phyloP scores from a whole-genome alignment of 1,140 invertebrate species.

The Drosophila yakuba region DNA sequence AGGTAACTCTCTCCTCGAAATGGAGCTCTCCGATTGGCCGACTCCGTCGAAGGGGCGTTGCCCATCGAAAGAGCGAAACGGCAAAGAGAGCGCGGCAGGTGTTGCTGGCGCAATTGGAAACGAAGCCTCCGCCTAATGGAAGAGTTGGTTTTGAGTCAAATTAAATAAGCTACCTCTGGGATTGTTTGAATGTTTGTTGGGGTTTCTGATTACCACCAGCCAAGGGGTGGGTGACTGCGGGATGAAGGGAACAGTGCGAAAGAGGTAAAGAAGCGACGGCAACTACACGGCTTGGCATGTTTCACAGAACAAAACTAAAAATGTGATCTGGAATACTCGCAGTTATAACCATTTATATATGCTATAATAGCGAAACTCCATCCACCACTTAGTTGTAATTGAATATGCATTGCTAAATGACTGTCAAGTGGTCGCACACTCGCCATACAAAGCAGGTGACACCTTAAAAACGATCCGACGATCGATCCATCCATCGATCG shows the following conservation, averaged over 20 bases:
- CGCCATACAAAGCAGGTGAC: constrained; percentile 70
- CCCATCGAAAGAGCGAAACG: constrained; percentile 9
- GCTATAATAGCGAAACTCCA: constrained; percentile 8
- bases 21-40: constrained; percentile 44
- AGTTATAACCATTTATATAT: background rate
- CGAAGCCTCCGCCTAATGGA: constrained; percentile 57
- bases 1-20: constrained; percentile 4
- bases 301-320: background rate
- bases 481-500: constrained; percentile 27
- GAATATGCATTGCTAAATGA: constrained; percentile 62
- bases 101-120: constrained; percentile 64
- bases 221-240: background rate
- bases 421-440: constrained; percentile 55
- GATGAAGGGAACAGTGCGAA: background rate
- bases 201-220: constrained; percentile 42
- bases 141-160: constrained; percentile 54
- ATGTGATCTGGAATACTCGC: background rate
- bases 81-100: constrained; percentile 48
- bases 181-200: constrained; percentile 40
- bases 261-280: constrained; percentile 33
- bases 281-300: background rate
- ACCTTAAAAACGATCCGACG: constrained; percentile 48
- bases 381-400: constrained; percentile 29
- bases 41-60: constrained; percentile 35
- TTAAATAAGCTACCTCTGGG: constrained; percentile 46